phyloP scores from a whole-genome alignment of 1,140 invertebrate genomes.

The Holotrichia oblita region DNA sequence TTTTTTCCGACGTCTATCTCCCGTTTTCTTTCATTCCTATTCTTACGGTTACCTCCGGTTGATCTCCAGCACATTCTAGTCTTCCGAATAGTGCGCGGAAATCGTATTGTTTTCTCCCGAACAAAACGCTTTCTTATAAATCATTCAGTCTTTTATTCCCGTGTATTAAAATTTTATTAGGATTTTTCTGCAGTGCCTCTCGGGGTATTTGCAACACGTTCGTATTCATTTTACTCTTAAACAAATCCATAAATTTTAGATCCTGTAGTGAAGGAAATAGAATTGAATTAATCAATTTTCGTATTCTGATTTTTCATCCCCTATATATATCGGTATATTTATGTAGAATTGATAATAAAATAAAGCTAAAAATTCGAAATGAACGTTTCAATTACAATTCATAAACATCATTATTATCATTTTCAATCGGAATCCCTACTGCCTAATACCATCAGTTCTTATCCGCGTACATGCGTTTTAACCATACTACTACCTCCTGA shows the following conservation, averaged over 20 bases:
- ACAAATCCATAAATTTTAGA: slow-evolving; percentile 1
- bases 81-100: not conserved
- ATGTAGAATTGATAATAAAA: too few relatives aligned
- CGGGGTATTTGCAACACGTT: not conserved
- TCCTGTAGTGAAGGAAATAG: not conserved
- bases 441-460: not conserved
- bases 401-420: not conserved
- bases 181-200: not conserved
- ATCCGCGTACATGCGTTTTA: not conserved
- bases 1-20: not conserved
- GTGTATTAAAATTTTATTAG: slow-evolving; percentile 14
- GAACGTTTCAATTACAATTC: too few relatives aligned
- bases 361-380: too few relatives aligned
- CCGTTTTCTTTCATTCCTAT: not conserved
- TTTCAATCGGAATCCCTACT: not conserved
- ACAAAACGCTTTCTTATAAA: slow-evolving; percentile 21
- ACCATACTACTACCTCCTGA: not conserved
- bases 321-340: too few relatives aligned
- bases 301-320: too few relatives aligned
- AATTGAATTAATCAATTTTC: slow-evolving; percentile 6
- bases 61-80: not conserved
- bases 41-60: not conserved
- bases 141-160: slow-evolving; percentile 12
- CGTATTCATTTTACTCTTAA: slow-evolving; percentile 5
- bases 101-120: slow-evolving; percentile 8